Evolutionary conservation across 2,797 vertebrate species (phyloP), one percentile per base, ranked within the genome.

Genomic region (Hafferia zeledoni): DNA sequence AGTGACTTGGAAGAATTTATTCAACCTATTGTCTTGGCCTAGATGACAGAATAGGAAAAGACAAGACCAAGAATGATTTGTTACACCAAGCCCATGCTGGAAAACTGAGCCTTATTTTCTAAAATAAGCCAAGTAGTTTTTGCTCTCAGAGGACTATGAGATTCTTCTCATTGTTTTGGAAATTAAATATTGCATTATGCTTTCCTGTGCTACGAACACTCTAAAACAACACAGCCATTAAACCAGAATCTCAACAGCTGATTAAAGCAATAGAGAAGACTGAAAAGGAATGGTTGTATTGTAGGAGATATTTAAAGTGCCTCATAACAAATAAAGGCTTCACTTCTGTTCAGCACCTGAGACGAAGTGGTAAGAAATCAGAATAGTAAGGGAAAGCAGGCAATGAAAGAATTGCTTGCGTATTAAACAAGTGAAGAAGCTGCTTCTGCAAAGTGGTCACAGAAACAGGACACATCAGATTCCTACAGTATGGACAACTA

Each of bases 91-190:
- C 11, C 43, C 19, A 61, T 39, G 39, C 30, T 37, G 39, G 68
- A 88, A 93, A 93, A 50, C n/a, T 85, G 15, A 43, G 27, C 27
- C 37, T 93, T 87, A 37, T 91, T 83, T 90, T 68, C 49, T 80
- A 93, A 89, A 92, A 77, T n/a, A 77, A 91, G 63, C 27, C 57
- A 68, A 30, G 24, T 50, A 37, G 10, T 10, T 92, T 92, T 84
- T 74, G 6, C 33, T 91, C 47, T 83, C 67, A 72, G 37, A 69
- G 15, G 49, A 80, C 78, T 67, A 27, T 16, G 33, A 91, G 46
- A 94, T 64, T 89, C 37, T 28, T 93, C 70, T 91, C 68, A 70
- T 60, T 91, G 70, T 83, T 94, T 70, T 44, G 15, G 52, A 44
- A 89, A 85, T 87, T 70, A 63, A 79, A 28, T 83, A 87, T 22